phyloP scores from a whole-genome alignment of 2,113 vertebrate genomes.

The Copsychus sechellarum region DNA sequence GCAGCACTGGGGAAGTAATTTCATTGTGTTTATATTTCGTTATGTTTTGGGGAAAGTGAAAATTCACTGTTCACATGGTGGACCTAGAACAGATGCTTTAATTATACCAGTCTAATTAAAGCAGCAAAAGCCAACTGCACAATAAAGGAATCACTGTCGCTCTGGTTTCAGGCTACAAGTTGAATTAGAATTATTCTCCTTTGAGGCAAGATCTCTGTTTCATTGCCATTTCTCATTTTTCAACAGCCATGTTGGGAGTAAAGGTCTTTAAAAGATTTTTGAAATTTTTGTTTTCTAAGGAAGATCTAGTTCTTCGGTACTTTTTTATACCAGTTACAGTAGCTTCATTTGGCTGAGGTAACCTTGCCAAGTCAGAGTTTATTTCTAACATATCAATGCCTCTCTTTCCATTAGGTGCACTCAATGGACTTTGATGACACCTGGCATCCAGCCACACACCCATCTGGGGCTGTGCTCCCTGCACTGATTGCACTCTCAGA shows the following conservation, averaged over 20 bases:
- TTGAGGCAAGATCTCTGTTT: neutral
- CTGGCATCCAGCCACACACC: constrained; percentile 95
- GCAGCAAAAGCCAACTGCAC: neutral
- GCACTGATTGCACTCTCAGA: constrained; percentile 83
- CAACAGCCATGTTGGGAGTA: accelerated
- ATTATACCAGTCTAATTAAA: neutral
- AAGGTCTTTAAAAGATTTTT: neutral
- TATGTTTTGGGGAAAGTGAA: neutral
- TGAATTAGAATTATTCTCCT: neutral
- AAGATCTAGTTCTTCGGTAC: neutral
- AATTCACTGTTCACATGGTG: neutral
- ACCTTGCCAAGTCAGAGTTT: neutral
- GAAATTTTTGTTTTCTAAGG: neutral
- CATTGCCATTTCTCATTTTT: neutral
- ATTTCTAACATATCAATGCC: neutral
- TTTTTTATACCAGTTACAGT: neutral
- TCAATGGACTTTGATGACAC: constrained; percentile 98
- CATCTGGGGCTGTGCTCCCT: constrained; percentile 88
- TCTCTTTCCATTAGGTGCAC: constrained; percentile 79
- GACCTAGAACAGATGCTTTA: neutral
- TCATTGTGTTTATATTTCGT: neutral
- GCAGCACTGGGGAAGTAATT: neutral
- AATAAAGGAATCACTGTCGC: neutral
- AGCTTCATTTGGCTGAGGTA: neutral
- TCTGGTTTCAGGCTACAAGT: neutral